phyloP scores from a whole-genome alignment of 2,888 invertebrate species.

The Amblyjoppa proteus region DNA sequence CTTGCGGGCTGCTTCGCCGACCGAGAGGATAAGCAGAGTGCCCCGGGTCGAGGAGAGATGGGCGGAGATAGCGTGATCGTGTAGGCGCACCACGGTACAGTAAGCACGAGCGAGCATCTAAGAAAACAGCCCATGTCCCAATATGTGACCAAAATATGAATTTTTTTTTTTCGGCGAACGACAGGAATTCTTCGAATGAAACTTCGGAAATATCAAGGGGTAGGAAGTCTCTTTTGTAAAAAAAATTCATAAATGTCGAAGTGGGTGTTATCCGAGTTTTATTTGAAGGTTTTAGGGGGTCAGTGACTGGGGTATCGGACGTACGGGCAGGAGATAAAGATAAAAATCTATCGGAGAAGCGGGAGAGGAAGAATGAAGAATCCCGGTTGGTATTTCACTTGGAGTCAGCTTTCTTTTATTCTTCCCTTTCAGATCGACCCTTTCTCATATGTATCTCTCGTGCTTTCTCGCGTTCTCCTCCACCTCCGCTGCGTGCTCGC shows the following conservation, averaged over 20 bases:
- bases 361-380: constrained; percentile 5
- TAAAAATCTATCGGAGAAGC: background rate
- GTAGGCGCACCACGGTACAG: constrained; percentile 19
- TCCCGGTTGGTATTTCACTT: background rate
- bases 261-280: background rate
- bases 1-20: constrained; percentile 20
- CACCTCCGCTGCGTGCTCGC: constrained; percentile 15
- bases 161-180: background rate
- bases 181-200: background rate
- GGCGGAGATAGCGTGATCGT: constrained; percentile 63
- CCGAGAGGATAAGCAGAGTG: constrained; percentile 51
- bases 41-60: constrained; percentile 75
- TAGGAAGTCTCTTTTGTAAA: background rate
- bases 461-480: constrained; percentile 7
- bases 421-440: background rate
- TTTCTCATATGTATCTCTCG: constrained; percentile 15
- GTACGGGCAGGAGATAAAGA: background rate
- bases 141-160: constrained; percentile 7
- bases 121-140: background rate
- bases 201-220: background rate
- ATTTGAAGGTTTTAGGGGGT: background rate
- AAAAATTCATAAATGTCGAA: background rate
- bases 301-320: background rate
- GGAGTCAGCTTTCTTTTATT: background rate
- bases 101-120: constrained; percentile 32